Evolutionary conservation across 2,113 vertebrate species (phyloP), one percentile per base, ranked within the genome.

Genomic region (Lepus europaeus): DNA sequence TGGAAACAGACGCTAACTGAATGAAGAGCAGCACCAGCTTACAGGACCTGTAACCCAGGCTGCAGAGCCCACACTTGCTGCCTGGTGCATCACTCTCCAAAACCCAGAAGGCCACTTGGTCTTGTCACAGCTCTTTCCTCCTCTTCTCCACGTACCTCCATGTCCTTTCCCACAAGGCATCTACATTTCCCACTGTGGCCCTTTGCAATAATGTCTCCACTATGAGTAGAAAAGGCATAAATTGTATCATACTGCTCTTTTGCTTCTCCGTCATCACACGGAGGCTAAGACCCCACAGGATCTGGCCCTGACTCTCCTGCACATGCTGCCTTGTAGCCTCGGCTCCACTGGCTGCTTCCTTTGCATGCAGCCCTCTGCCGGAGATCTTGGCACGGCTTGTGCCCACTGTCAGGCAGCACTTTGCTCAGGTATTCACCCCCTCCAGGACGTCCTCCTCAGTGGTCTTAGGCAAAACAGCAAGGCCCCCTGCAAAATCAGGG

Each of bases 341-440:
- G 39, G 39, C 17, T 45, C n/a, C 61, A 51, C 2, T 0, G 29
- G 49, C 27, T 19, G 1, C n/a, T 16, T 11, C 27, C 61, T 8
- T 1, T 1, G 11, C 2, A 0, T 1, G 29, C 1, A 4, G n/a
- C 29, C 45, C n/a, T 9, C 3, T 45, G 29, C 25, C 87, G 49
- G 10, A 29, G 5, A 14, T 0, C 31, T 10, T 14, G 68, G 33
- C 59, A 20, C 8, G 51, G 51, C 85, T 66, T 36, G 4, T 6
- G 49, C 33, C 82, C 25, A 36, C 29, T 20, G 61, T 31, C 59
- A 33, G 2, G 4, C 59, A 63, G 33, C 29, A 17, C 73, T 91
- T 4, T 53, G 64, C 19, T 74, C 77, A 29, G 72, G 22, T 3
- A 23, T 16, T 19, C 56, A 59, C 39, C 19, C 6, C 27, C 49